These are phyloP conservation scores for Blastomussa wellsi DNA, from an alignment of 92 coral and sea anemone species.

Conservation along the genomic window DNA sequence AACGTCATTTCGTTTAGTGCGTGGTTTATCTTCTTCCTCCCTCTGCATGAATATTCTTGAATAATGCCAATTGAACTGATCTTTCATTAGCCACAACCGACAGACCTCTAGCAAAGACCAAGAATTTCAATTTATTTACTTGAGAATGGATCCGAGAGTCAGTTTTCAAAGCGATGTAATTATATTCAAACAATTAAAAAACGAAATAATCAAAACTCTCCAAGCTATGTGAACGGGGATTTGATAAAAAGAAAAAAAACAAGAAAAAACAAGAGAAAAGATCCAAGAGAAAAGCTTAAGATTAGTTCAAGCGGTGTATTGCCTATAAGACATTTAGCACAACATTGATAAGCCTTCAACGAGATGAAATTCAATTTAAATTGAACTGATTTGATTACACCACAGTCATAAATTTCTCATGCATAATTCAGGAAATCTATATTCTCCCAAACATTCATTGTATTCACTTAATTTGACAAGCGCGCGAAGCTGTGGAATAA, in stretches of 20 bases:
- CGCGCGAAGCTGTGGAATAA: not conserved
- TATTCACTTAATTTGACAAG: not conserved
- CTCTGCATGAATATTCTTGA: not conserved
- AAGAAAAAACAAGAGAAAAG: not conserved
- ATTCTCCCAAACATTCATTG: not conserved
- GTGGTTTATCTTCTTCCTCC: not conserved
- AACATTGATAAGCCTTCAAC: not conserved
- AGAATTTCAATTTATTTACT: not conserved
- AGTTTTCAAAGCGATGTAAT: slow-evolving; percentile 3
- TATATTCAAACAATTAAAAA: not conserved
- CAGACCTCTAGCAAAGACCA: not conserved
- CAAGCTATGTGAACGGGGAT: not conserved
- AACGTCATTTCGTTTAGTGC: not conserved
- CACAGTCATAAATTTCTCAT: slow-evolving; percentile 13
- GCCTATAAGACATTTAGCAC: not conserved
- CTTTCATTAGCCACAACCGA: not conserved
- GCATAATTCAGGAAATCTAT: slow-evolving; percentile 13
- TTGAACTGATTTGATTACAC: slow-evolving; percentile 25
- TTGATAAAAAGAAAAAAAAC: not conserved
- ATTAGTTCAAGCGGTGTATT: not conserved
- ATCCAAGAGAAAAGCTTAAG: not conserved
- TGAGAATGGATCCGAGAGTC: not conserved
- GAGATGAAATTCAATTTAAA: slow-evolving; percentile 23
- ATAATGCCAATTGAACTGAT: not conserved
- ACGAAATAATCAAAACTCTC: not conserved